Conservation (phyloP, 2,888 invertebrate genomes). For the Lithodes maja region DNA sequence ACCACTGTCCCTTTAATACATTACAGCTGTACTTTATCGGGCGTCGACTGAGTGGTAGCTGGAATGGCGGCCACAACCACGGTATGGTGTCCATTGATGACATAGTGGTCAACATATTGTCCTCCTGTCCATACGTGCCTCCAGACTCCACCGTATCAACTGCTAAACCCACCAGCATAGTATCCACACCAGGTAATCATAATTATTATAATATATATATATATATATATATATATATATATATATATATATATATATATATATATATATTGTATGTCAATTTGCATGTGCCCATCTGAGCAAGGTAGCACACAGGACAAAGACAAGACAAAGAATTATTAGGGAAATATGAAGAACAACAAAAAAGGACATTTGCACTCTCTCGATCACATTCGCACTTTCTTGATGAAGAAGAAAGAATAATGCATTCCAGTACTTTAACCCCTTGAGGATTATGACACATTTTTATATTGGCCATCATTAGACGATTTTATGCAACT, state of each 20-base stretch:
- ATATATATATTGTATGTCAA: too few relatives aligned
- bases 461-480: too few relatives aligned
- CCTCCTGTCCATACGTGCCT: not conserved
- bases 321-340: too few relatives aligned
- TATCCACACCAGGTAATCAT: not conserved
- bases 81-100: slow-evolving; percentile 56
- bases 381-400: too few relatives aligned
- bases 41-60: slow-evolving; percentile 39
- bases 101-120: not conserved
- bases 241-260: not conserved
- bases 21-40: slow-evolving; percentile 50
- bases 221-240: not conserved
- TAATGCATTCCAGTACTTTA: too few relatives aligned
- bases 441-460: too few relatives aligned
- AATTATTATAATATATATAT: not conserved
- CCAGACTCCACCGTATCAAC: slow-evolving; percentile 10
- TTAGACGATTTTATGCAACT: too few relatives aligned
- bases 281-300: too few relatives aligned
- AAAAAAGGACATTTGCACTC: too few relatives aligned
- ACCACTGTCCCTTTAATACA: not conserved
- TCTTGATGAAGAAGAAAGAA: too few relatives aligned
- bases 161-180: slow-evolving; percentile 11
- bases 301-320: too few relatives aligned
- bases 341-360: too few relatives aligned
- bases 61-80: slow-evolving; percentile 45